Base-by-base conservation (phyloP, 2,888 invertebrate genomes). In the Orchesellides sinensis region DNA sequence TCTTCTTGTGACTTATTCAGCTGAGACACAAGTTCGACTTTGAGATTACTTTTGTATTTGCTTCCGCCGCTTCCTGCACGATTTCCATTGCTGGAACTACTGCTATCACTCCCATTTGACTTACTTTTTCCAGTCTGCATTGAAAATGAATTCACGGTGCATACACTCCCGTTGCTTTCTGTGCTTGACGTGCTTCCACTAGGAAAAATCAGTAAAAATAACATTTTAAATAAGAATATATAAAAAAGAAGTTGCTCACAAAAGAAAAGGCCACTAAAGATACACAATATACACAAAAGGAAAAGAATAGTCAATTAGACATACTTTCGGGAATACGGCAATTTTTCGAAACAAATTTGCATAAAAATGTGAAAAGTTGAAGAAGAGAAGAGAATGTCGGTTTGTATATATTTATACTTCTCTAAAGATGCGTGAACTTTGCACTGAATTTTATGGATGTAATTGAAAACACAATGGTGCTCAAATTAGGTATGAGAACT, bases 131-230 rank as follows among this genome's bases (percentile, higher is more conserved):
- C 80, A 19, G 47, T 73, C 40, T 82, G 68, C 69, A 63, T 82
- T 25, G 69, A 69, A 49, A 82, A 82, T 2, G 81, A 82, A 56
- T 85, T 85, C 35, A 85, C 83, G n/a, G 85, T 85, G 45, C 85
- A 85, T 59, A 85, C 83, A 40, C 85, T 85, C 54, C 85, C 85
- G 40, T 73, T 81, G 17, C 85, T 85, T 56, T 77, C 80, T 12
- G 84, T 83, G 47, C 84, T 85, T 35, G 85, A 69, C 27, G 85
- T 80, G 65, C 85, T 85, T 79, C 79, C 82, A 68, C 85, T 85
- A 40, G 54, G 25, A 47, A 65, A 69, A 68, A 69, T 17, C 65
- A 35, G 35, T 19, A 78, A n/a, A n/a, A n/a, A 49, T 23, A 45
- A 19, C 5, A 59, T 25, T 59, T 59, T 59, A 59, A 59, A 59